A percentile compares a stretch with the other conserved stretches of the same genome.
Evolutionary conservation across 1,140 invertebrate genomes (phyloP).

Genomic region (Archivesica marissinica): DNA sequence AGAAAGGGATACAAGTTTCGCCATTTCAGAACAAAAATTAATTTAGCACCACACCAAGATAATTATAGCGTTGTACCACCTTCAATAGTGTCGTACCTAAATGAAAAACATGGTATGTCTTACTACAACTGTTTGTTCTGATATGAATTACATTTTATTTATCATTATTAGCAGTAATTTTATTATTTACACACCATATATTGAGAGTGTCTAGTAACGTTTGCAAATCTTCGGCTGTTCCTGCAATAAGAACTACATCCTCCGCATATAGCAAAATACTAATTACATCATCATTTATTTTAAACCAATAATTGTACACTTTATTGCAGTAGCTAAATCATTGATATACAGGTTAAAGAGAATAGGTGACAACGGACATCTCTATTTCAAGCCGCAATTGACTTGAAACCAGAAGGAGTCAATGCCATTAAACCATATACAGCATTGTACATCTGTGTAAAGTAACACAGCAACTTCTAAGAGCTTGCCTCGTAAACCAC

Average conservation of each 20-base stretch:
- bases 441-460: background rate
- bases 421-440: background rate
- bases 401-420: conserved; percentile 4
- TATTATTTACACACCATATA: conserved; percentile 21
- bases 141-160: conserved; percentile 50
- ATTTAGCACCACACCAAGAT: background rate
- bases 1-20: background rate
- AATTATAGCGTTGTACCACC: conserved; percentile 16
- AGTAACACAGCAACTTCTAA: background rate
- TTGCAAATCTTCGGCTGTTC: conserved; percentile 16
- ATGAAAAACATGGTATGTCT: background rate
- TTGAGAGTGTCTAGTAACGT: conserved; percentile 1
- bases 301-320: background rate
- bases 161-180: conserved; percentile 16
- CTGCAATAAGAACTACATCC: conserved; percentile 11
- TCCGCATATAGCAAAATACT: conserved; percentile 14
- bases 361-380: background rate
- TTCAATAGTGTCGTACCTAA: too few relatives aligned
- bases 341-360: conserved; percentile 23
- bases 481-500: background rate
- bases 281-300: background rate
- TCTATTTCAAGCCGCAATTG: conserved; percentile 6
- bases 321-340: conserved; percentile 1
- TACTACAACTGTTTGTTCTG: background rate
- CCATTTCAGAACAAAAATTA: background rate